Conservation (phyloP, 2,113 vertebrate species). For the Pardalotus punctatus region DNA sequence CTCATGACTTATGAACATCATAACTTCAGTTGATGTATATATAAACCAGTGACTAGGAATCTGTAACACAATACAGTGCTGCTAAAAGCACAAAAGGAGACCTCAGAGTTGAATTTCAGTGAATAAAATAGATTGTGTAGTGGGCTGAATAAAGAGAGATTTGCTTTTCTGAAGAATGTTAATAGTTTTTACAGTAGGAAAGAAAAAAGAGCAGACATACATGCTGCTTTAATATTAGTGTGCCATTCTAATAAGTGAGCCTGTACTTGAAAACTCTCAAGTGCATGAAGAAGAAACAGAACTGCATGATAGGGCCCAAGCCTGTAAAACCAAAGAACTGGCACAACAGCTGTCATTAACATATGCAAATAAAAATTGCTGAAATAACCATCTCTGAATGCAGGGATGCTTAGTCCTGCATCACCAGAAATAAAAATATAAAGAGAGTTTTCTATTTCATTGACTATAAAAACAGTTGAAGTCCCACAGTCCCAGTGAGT, state of each 20-base stretch:
- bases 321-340: neutral
- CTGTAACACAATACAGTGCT: neutral
- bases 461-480: neutral
- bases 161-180: neutral
- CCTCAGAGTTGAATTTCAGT: neutral
- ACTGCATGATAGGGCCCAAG: neutral
- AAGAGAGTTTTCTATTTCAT: neutral
- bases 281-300: neutral
- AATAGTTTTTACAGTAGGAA: neutral
- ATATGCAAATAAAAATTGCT: neutral
- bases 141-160: neutral
- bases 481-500: neutral
- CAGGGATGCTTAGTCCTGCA: neutral
- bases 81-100: neutral
- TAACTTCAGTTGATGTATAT: neutral
- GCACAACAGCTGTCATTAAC: neutral
- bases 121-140: neutral
- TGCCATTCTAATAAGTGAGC: neutral
- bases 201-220: neutral
- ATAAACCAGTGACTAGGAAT: neutral
- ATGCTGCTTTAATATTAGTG: neutral
- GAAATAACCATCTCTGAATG: neutral
- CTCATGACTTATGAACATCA: neutral
- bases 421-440: neutral
- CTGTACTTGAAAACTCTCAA: neutral